Conservation (phyloP, 2,797 vertebrate genomes). For the Poeciliopsis paucimaculata region DNA sequence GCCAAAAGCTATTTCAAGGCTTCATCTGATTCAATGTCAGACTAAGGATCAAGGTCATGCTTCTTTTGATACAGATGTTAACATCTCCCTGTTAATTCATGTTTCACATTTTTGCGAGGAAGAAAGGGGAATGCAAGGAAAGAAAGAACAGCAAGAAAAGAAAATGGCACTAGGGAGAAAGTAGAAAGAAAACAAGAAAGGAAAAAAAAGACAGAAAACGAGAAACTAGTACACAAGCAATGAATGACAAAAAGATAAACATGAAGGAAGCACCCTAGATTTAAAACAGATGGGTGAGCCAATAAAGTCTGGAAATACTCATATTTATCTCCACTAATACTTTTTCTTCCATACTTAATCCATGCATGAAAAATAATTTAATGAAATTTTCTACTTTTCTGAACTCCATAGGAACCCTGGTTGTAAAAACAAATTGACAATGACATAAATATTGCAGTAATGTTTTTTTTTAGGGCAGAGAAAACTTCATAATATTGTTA, state of each 20-base stretch:
- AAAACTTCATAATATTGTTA: not conserved
- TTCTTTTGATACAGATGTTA: not conserved
- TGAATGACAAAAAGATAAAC: not conserved
- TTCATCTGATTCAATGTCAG: not conserved
- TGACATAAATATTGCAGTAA: not conserved
- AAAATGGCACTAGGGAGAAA: not conserved
- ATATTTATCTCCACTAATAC: not conserved
- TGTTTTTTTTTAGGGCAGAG: not conserved
- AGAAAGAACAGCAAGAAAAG: not conserved
- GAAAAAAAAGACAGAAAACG: not conserved
- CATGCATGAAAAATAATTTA: not conserved
- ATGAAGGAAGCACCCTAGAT: not conserved
- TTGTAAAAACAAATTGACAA: not conserved
- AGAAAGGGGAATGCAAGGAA: not conserved
- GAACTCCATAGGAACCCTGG: not conserved
- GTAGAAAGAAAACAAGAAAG: not conserved
- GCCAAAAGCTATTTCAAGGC: not conserved
- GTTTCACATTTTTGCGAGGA: not conserved
- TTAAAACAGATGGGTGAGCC: not conserved
- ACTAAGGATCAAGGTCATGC: not conserved
- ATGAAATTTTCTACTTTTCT: not conserved
- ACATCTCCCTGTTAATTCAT: not conserved
- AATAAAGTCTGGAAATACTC: not conserved
- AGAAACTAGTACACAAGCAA: not conserved
- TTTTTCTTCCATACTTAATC: not conserved